Percentiles rank a stretch among this genome's conserved stretches.
Evolutionary conservation across 1,140 invertebrate species (phyloP).

Genomic region (Brachionus plicatilis): DNA sequence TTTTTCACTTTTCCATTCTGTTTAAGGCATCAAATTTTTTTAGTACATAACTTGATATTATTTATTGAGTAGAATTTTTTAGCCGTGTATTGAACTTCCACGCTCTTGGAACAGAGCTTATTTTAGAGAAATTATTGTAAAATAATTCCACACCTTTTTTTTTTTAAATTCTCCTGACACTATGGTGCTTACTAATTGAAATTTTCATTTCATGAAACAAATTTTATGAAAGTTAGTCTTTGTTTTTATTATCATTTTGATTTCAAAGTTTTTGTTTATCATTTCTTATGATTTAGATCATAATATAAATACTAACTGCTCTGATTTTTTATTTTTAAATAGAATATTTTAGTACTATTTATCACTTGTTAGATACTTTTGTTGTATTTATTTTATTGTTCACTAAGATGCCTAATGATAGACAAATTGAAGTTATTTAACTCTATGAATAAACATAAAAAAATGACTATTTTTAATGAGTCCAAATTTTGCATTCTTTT

Average conservation of each 20-base stretch:
- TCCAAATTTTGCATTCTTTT: background rate
- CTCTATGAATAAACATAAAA: background rate
- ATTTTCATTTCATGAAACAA: background rate
- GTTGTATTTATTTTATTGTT: background rate
- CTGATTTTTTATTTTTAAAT: background rate
- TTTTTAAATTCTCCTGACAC: background rate
- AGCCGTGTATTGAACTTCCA: background rate
- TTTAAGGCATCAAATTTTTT: background rate
- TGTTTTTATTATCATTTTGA: background rate
- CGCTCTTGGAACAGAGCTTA: background rate
- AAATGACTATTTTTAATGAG: background rate
- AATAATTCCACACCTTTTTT: background rate
- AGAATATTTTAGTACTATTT: background rate
- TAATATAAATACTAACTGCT: background rate
- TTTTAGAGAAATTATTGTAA: conserved; percentile 2
- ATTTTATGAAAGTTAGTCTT: background rate
- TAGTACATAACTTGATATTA: background rate
- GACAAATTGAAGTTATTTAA: background rate
- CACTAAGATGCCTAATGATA: background rate
- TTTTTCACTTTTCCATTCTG: background rate
- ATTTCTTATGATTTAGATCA: conserved; percentile 28
- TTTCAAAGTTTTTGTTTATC: background rate
- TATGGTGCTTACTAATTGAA: background rate
- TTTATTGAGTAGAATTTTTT: background rate
- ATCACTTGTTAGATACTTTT: conserved; percentile 1